A percentile compares a stretch with the other conserved stretches of the same genome.
phyloP scores from a whole-genome alignment of 2,113 vertebrate species.

The Uria aalge region DNA sequence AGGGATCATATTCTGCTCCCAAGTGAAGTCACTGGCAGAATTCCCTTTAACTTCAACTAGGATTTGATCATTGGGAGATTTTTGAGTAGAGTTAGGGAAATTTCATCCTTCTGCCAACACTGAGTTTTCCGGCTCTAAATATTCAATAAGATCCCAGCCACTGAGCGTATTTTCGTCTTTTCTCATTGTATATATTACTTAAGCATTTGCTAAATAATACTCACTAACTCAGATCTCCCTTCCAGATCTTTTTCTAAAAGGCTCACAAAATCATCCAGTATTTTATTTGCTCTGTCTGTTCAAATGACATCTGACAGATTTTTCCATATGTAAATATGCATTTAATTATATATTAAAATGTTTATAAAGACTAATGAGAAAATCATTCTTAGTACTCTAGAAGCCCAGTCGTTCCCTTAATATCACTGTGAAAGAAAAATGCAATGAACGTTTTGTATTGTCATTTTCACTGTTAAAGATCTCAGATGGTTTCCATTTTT shows the following conservation, averaged over 20 bases:
- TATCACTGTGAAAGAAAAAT: not conserved
- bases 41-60: not conserved
- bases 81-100: not conserved
- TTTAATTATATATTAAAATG: constrained; percentile 7
- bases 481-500: constrained; percentile 15
- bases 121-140: not conserved
- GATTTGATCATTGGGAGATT: not conserved
- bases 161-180: not conserved
- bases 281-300: constrained; percentile 23
- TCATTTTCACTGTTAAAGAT: not conserved
- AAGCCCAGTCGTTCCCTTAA: not conserved
- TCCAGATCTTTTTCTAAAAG: not conserved
- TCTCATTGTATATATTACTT: not conserved
- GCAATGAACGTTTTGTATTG: not conserved
- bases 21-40: not conserved
- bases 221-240: not conserved
- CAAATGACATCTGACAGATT: not conserved
- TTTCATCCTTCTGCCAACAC: not conserved
- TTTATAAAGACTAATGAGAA: not conserved
- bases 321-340: not conserved
- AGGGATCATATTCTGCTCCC: not conserved
- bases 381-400: not conserved
- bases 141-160: not conserved
- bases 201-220: constrained; percentile 21
- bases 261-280: not conserved